Evolutionary conservation across 2,797 vertebrate species (phyloP), one percentile per base, ranked within the genome.

Genomic region (Pipistrellus pipistrellus): DNA sequence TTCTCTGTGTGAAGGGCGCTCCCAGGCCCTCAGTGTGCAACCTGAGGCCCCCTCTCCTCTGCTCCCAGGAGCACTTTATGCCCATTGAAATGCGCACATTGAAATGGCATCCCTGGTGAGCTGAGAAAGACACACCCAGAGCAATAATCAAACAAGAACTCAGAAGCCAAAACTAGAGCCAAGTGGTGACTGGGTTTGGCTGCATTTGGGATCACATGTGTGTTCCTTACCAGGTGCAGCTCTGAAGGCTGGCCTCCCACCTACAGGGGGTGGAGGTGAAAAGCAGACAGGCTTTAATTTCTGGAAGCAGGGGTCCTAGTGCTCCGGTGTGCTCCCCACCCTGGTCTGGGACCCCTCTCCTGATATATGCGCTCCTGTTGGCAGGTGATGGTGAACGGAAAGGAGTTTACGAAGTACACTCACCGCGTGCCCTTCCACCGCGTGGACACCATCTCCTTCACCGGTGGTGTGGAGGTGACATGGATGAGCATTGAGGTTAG

Each of bases 331-430:
- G 38, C 1, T 8, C 10, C 59, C 59, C 2, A 0, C 13, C 57
- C 75, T 14, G 9, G 46, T 17, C 78, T 35, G 38, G 38, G 38
- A 41, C 38, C 6, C 6, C 38, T 41, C 38, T 41, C 6, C 38
- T 41, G 38, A 41, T 35, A 32, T 0, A 0, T 0, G 0, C 0
- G 0, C 21, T 35, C 12, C 17, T 83, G 23, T 10, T 48, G 23
- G 4, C 93, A 99, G 99, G 96, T 99, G 95, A 97, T 9, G 0
- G 96, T 98, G 57, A 98, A 99, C 30, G 38, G 98, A 38, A 88
- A 1, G 25, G 93, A 98, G 92, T 98, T 98, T 2, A 87, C 97
- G 97, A 98, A 98, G 12, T 99, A 97, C 85, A 83, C 51, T 15
- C 99, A 99, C 85, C 98, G 99, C 0, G 90, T 99, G 75, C 97